These are phyloP conservation scores for Pseudomugil gertrudae DNA, from an alignment of 2,797 vertebrate species.

Conservation along the genomic window DNA sequence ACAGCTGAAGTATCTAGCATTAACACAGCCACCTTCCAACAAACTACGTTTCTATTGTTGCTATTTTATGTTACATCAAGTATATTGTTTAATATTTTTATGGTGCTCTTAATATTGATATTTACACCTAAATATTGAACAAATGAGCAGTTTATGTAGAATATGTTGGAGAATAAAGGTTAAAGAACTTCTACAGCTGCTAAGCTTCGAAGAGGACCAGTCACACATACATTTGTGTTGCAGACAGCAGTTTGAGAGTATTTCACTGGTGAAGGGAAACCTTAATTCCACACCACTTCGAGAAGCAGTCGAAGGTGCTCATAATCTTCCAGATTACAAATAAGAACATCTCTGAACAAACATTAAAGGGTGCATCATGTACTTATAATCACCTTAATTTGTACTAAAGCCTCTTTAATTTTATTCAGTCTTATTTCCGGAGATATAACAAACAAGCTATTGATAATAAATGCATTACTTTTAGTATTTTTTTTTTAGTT, in stretches of 20 bases:
- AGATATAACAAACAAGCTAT: neutral
- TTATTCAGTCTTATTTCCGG: neutral
- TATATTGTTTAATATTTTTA: neutral
- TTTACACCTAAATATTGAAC: too few species aligned
- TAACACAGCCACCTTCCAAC: slow-evolving; percentile 17
- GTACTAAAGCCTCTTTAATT: neutral
- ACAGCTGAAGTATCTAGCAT: slow-evolving; percentile 24
- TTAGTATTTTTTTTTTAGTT: too few species aligned
- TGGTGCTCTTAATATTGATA: neutral
- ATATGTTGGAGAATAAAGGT: neutral
- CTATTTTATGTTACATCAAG: neutral
- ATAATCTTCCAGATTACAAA: neutral
- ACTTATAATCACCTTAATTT: neutral
- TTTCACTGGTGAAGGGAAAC: neutral
- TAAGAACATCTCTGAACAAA: neutral
- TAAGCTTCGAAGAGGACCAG: neutral
- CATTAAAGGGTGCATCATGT: neutral
- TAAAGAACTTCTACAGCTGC: too few species aligned
- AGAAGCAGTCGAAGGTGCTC: neutral
- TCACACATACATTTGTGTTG: neutral
- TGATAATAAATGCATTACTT: neutral
- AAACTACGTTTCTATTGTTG: too few species aligned
- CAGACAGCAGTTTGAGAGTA: neutral
- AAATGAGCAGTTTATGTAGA: too few species aligned
- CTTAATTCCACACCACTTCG: neutral